These are phyloP conservation scores for Anguilla megastoma DNA, from an alignment of 2,797 vertebrate genomes.

Conservation along the genomic window DNA sequence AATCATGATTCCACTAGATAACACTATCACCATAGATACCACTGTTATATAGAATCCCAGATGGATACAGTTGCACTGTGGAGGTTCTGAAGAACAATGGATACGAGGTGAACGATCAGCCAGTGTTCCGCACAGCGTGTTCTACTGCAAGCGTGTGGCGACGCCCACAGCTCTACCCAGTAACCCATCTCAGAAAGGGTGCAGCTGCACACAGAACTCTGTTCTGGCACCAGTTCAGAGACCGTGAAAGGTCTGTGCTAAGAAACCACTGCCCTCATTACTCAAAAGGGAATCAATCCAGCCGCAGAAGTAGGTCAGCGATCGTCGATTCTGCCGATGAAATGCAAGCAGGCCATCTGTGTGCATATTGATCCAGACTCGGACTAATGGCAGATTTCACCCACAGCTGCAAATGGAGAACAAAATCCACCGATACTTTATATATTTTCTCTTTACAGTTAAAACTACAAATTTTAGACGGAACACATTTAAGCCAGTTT, in stretches of 20 bases:
- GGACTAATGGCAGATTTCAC: conserved; percentile 48
- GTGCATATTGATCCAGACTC: conserved; percentile 34
- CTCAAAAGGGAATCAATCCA: conserved; percentile 39
- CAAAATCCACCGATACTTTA: not conserved
- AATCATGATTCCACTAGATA: not conserved
- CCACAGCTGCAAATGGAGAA: not conserved
- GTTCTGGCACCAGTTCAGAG: not conserved
- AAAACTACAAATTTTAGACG: not conserved
- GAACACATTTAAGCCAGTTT: not conserved
- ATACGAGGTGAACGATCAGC: not conserved
- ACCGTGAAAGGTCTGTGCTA: not conserved
- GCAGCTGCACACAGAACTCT: not conserved
- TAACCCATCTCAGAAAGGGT: not conserved
- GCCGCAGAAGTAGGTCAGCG: conserved; percentile 38
- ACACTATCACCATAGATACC: not conserved
- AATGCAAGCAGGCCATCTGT: conserved; percentile 50
- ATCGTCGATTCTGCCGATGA: conserved; percentile 56
- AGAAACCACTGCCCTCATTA: conserved; percentile 35
- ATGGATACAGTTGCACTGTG: not conserved
- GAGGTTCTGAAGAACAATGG: not conserved
- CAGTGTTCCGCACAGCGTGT: not conserved
- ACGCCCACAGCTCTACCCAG: not conserved
- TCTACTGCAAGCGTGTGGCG: not conserved
- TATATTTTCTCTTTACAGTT: not conserved
- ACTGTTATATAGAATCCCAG: not conserved